Percentiles rank a stretch among this genome's conserved stretches.
Evolutionary conservation across 2,888 invertebrate species (phyloP).

Genomic region (Scaptomyza parva): DNA sequence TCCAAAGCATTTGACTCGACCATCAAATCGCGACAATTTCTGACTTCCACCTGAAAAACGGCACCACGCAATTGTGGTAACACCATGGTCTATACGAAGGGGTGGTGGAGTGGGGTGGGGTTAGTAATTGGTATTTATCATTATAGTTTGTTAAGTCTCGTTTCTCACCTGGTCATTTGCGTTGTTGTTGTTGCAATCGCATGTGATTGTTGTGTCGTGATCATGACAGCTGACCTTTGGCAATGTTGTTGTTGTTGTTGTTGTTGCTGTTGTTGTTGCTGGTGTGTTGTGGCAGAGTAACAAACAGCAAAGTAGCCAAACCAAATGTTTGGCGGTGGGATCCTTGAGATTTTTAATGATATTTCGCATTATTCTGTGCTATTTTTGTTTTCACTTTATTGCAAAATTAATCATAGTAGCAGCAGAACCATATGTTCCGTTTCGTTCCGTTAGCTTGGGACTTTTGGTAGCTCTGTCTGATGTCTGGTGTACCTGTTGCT

Average conservation of each 20-base stretch:
- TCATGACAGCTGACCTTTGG: slow-evolving; percentile 80
- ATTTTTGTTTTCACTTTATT: slow-evolving; percentile 8
- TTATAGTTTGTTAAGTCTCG: background rate
- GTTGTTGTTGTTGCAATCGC: slow-evolving; percentile 82
- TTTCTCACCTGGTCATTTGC: slow-evolving; percentile 81
- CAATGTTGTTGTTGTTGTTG: slow-evolving; percentile 5
- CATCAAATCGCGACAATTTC: slow-evolving; percentile 88
- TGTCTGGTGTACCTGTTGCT: slow-evolving; percentile 26
- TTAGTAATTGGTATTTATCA: background rate
- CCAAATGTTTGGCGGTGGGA: slow-evolving; percentile 56
- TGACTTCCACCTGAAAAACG: slow-evolving; percentile 87
- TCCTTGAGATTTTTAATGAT: slow-evolving; percentile 68
- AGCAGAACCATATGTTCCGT: background rate
- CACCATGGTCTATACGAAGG: slow-evolving; percentile 86
- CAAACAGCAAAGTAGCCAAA: slow-evolving; percentile 1
- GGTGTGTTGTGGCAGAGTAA: slow-evolving; percentile 24
- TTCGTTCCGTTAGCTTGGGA: background rate
- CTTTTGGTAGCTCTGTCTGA: slow-evolving; percentile 7
- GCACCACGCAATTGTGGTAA: slow-evolving; percentile 85
- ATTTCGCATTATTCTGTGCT: slow-evolving; percentile 56
- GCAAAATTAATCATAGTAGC: slow-evolving; percentile 29
- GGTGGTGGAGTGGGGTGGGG: background rate
- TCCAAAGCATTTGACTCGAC: slow-evolving; percentile 87
- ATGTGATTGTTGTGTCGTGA: slow-evolving; percentile 82
- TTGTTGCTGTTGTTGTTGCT: slow-evolving; percentile 9